Percentiles rank a stretch among this genome's conserved stretches.
Conservation (phyloP, 2,797 vertebrate genomes). For the Pseudotriccus pelzelni region DNA sequence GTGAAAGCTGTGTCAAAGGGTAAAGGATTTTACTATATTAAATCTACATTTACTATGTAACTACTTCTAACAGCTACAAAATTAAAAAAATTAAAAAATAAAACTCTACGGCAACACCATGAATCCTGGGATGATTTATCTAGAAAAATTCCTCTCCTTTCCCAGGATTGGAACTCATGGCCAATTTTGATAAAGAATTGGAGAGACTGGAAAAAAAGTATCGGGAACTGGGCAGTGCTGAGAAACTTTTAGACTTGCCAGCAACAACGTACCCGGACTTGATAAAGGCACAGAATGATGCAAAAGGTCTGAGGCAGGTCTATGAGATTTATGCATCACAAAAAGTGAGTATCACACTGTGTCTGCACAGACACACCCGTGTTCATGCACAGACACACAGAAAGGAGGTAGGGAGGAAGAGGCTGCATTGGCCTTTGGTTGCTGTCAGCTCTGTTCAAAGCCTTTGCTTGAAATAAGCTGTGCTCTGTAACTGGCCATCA, state of each 20-base stretch:
- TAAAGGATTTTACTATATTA: no score
- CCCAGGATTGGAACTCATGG: conserved; percentile 83
- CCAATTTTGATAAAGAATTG: conserved; percentile 83
- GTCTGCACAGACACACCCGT: rapidly evolving
- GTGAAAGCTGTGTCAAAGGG: no score
- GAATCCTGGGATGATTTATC: neutral
- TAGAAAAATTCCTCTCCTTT: neutral
- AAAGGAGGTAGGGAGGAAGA: neutral
- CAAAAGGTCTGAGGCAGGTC: conserved; percentile 82
- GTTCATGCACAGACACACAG: neutral
- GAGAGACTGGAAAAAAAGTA: conserved; percentile 75
- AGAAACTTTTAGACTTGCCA: conserved; percentile 89
- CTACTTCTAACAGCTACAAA: no score
- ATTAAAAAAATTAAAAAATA: no score
- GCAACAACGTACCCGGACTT: conserved; percentile 83
- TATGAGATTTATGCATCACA: conserved; percentile 86
- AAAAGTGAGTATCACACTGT: conserved; percentile 72
- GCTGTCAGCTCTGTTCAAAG: neutral
- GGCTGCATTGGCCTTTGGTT: neutral
- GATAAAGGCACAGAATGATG: conserved; percentile 85
- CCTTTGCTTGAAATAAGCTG: neutral
- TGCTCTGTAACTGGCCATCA: neutral
- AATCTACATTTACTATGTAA: no score
- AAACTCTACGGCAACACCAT: no score
- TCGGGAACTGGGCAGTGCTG: conserved; percentile 83